Conservation (phyloP, 2,888 invertebrate genomes). For the Brenthis ino region DNA sequence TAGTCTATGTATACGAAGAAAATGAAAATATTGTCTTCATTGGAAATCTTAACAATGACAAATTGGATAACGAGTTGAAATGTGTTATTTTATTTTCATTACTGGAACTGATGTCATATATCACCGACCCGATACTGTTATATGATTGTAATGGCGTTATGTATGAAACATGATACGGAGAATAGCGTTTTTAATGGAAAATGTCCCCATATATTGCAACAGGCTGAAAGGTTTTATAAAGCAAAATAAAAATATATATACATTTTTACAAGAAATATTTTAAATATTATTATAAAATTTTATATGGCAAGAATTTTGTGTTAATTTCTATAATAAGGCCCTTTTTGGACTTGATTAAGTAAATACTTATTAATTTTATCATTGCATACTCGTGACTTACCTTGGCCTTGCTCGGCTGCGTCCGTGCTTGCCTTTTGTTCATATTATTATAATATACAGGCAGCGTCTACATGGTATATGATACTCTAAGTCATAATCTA, state of each 20-base stretch:
- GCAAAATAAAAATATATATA: neutral
- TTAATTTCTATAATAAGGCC: too few species aligned
- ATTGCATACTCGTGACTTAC: too few species aligned
- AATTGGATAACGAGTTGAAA: conserved; percentile 19
- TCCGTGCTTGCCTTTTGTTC: too few species aligned
- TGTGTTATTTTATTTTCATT: neutral
- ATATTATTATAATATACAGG: too few species aligned
- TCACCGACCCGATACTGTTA: conserved; percentile 6
- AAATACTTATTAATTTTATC: too few species aligned
- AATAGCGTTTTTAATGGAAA: conserved; percentile 8
- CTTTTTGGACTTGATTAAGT: too few species aligned
- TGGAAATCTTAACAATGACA: conserved; percentile 5
- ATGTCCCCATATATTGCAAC: conserved; percentile 9
- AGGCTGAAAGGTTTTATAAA: neutral
- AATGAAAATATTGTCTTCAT: neutral
- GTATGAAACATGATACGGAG: conserved; percentile 15
- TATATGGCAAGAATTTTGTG: too few species aligned
- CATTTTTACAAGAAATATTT: neutral
- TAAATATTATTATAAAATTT: too few species aligned
- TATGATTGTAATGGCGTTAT: conserved; percentile 18
- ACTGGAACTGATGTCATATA: conserved; percentile 3
- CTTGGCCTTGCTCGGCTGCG: too few species aligned
- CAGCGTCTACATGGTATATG: too few species aligned
- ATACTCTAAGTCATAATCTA: too few species aligned
- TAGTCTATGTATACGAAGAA: neutral